phyloP scores from a whole-genome alignment of 2,113 vertebrate species.

The Cyphomyrus plagiostoma region DNA sequence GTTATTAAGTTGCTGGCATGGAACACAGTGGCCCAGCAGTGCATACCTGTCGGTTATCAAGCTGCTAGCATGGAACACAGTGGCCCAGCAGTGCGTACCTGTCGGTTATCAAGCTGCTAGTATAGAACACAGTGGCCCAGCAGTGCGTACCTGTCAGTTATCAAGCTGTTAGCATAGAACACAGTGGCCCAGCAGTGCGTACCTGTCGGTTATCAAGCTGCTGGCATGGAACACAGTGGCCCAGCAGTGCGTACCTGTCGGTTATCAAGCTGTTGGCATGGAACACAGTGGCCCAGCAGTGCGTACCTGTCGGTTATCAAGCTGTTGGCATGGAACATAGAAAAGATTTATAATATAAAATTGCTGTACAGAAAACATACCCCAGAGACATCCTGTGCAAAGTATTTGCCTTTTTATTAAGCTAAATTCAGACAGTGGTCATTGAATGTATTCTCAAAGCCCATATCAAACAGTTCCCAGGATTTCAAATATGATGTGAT shows the following conservation, averaged over 20 bases:
- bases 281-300: background rate
- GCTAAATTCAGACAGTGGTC: background rate
- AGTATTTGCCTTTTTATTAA: background rate
- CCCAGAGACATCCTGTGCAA: background rate
- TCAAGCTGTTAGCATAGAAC: background rate
- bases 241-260: background rate
- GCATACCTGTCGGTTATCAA: background rate
- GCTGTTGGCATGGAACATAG: background rate
- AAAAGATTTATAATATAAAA: conserved; percentile 2
- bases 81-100: background rate
- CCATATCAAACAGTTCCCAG: background rate
- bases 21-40: background rate
- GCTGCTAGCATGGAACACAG: background rate
- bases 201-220: background rate
- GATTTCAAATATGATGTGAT: background rate
- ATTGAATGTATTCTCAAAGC: background rate
- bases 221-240: background rate
- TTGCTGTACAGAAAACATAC: background rate
- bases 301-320: background rate
- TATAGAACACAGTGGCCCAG: background rate
- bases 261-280: background rate
- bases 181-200: background rate
- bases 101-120: background rate
- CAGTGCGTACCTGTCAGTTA: background rate
- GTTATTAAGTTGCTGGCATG: background rate